Base-by-base conservation (phyloP, 1,140 invertebrate species). In the Sycophaga agraensis region DNA sequence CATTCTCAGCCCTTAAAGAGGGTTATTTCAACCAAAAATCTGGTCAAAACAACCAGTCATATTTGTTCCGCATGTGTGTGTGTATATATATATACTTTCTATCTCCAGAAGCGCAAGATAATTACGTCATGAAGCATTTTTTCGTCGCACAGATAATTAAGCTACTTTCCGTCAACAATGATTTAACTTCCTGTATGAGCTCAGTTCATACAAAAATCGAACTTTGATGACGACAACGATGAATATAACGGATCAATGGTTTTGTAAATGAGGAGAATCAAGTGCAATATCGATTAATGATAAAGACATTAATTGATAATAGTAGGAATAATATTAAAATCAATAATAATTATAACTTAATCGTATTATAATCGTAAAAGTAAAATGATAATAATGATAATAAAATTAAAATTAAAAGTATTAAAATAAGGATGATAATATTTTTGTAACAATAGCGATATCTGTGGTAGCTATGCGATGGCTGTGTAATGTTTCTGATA, bases 21-120 rank as follows among this genome's bases (percentile, higher is more conserved):
- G 53, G 28, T 51, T 21, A 45, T 39, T 34, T 58, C 48, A 48
- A 50, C 51, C 50, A 17, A 56, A 48, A 31, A 49, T 56, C 14
- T 50, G 53, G 37, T 63, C 37, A 28, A 55, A 43, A 35, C 35
- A 63, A 56, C 60, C 53, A 42, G 59, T 61, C 53, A 42, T 46
- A 56, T 31, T 63, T 49, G 12, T 55, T 61, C 21, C 50, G 46
- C 28, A 50, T 37, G 55, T 46, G 26, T 54, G n/a, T 48, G 40
- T 57, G 40, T 55, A 42, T 35, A 56, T 48, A 56, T 63, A 40
- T 43, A 56, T 63, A 46, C 61, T 63, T 51, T 51, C 40, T 63
- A 51, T 63, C 54, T 51, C 61, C 31, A 63, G 61, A 57, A 63
- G 61, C 61, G 49, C 61, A 63, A 49, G 54, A 58, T 49, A 63